Conservation (phyloP, 2,888 invertebrate genomes). For the Caenorhabditis sinica region DNA sequence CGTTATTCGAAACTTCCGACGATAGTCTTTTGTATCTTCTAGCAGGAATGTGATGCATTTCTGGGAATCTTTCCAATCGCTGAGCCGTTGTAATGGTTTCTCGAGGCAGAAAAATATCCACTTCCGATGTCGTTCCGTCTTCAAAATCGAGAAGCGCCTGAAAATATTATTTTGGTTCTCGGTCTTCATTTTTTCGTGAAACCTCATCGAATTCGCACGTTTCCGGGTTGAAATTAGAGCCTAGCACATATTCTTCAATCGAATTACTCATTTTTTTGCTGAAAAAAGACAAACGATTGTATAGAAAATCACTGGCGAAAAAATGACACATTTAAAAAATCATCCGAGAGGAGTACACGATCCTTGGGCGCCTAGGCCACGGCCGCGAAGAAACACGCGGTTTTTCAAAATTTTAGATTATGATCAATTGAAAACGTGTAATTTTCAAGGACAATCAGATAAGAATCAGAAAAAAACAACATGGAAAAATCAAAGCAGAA, state of each 20-base stretch:
- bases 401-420: neutral
- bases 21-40: neutral
- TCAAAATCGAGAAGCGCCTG: neutral
- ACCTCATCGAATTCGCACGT: neutral
- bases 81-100: neutral
- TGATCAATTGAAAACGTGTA: too few species aligned
- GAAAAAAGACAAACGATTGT: too few species aligned
- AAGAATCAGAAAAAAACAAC: constrained; percentile 3
- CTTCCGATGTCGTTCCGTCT: neutral
- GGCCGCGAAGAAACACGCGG: neutral
- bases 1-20: neutral
- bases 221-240: neutral
- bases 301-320: neutral
- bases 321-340: neutral
- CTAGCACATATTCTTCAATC: neutral
- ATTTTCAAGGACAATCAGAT: neutral
- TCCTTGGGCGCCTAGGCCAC: neutral
- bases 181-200: neutral
- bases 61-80: constrained; percentile 14
- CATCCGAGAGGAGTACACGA: neutral
- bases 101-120: neutral
- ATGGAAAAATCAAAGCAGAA: too few species aligned
- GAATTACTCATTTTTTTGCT: neutral
- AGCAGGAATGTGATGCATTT: constrained; percentile 20
- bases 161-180: neutral